Evolutionary conservation across 2,888 invertebrate species (phyloP).

Genomic region (Argynnis bischoffii): DNA sequence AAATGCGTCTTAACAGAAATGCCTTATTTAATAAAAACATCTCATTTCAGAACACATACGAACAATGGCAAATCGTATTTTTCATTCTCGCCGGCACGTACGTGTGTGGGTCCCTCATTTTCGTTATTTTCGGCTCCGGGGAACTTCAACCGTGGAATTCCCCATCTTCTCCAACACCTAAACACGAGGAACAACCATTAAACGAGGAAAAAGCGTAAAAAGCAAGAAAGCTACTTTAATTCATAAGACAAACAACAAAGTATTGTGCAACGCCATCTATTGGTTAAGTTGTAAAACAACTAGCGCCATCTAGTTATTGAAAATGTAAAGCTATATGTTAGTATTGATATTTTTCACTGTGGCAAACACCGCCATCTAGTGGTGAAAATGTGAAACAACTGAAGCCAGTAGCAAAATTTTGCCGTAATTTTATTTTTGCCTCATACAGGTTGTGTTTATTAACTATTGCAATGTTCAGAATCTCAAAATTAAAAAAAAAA

Average conservation of each 20-base stretch:
- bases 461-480: slow-evolving; percentile 12
- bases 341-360: background rate
- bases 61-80: slow-evolving; percentile 91
- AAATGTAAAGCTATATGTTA: background rate
- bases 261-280: slow-evolving; percentile 23
- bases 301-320: slow-evolving; percentile 10
- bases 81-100: slow-evolving; percentile 90
- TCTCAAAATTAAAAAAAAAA: slow-evolving; percentile 17
- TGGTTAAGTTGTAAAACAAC: slow-evolving; percentile 9
- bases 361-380: slow-evolving; percentile 2
- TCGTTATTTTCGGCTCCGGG: slow-evolving; percentile 85
- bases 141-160: slow-evolving; percentile 82
- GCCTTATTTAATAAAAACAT: background rate
- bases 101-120: slow-evolving; percentile 84
- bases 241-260: slow-evolving; percentile 3
- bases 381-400: background rate
- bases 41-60: slow-evolving; percentile 84
- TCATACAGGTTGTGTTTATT: background rate
- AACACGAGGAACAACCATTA: slow-evolving; percentile 65
- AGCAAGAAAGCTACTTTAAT: background rate
- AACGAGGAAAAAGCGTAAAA: slow-evolving; percentile 63
- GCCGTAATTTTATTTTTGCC: background rate
- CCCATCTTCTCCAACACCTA: slow-evolving; percentile 33
- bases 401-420: background rate
- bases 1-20: background rate